Evolutionary conservation across 2,888 invertebrate genomes (phyloP), one percentile per base, ranked within the genome.

Genomic region (Metalampra italica): DNA sequence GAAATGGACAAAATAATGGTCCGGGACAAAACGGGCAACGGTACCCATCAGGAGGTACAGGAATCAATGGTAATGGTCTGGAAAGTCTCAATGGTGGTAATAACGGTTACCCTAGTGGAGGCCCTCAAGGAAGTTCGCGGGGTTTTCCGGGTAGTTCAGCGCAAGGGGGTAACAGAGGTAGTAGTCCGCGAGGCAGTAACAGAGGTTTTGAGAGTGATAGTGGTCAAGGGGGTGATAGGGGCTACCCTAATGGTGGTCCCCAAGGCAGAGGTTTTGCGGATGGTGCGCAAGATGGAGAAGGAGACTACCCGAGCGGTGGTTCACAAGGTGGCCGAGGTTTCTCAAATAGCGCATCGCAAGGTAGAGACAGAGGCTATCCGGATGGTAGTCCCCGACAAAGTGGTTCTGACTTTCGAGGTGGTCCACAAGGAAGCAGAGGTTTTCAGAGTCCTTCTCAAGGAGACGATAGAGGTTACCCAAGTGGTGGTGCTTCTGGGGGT

Each of bases 131-230:
- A 52, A 56, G 51, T 29, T 55, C 56, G 1, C 47, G 63, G 29
- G 58, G 63, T 3, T 51, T 39, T 14, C 15, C 13, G n/a, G 14
- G 15, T 39, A 8, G 37, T 9, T 3, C 39, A 14, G 1, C 12
- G 51, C n/a, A 62, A 49, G 30, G 54, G 44, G 50, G 53, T 36
- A 45, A 46, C 7, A 52, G 49, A 9, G 47, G 46, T 15, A 22
- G 44, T 8, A 37, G 37, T 12, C 13, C 37, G 9, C 39, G 13
- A 39, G 15, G 39, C 1, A 13, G 49, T 11, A 55, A 50, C 12
- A 52, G 45, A 44, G 69, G 68, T 7, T 73, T 72, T 54, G 64
- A 76, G 0, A 51, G 68, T 7, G 74, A 71, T 37, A 64, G 70
- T 49, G 29, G 41, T 47, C 14, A 55, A 57, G 39, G 39, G 7